A percentile compares a stretch with the other conserved stretches of the same genome.
phyloP scores from a whole-genome alignment of 2,888 invertebrate species.

The Apodemia mormo region DNA sequence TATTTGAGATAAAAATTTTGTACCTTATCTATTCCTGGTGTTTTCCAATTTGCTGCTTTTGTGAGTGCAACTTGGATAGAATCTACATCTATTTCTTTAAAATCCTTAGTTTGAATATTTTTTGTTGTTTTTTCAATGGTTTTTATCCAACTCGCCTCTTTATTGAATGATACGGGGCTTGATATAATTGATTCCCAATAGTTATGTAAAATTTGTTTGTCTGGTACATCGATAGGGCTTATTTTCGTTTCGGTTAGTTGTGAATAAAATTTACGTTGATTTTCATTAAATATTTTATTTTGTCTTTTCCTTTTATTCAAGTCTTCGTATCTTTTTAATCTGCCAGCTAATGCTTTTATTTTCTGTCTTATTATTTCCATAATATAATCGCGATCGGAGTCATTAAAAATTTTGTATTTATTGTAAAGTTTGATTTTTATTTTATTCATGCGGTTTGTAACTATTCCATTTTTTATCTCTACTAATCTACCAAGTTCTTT shows the following conservation, averaged over 20 bases:
- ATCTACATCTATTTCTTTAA: conserved; percentile 16
- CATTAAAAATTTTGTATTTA: too few relatives aligned
- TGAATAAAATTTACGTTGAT: conserved; percentile 16
- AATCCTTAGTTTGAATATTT: background rate
- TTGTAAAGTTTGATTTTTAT: conserved; percentile 10
- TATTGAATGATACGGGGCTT: conserved; percentile 17
- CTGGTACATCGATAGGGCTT: conserved; percentile 15
- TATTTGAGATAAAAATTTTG: background rate
- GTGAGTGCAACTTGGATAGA: conserved; percentile 7
- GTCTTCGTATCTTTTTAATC: conserved; percentile 16
- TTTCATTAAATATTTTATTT: conserved; percentile 15
- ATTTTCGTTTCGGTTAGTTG: conserved; percentile 13
- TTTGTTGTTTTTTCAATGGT: too few relatives aligned
- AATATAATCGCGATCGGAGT: conserved; percentile 12
- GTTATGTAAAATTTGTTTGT: conserved; percentile 16
- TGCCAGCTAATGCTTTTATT: conserved; percentile 20
- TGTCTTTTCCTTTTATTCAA: conserved; percentile 14
- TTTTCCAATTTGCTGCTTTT: conserved; percentile 8
- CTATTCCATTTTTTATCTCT: conserved; percentile 1
- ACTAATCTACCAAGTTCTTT: conserved; percentile 1
- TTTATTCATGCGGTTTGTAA: conserved; percentile 21
- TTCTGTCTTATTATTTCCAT: conserved; percentile 21
- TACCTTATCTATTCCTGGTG: background rate
- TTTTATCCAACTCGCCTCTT: conserved; percentile 14
- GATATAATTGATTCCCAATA: conserved; percentile 20